phyloP scores from a whole-genome alignment of 2,888 invertebrate species.

The Microctonus brassicae region DNA sequence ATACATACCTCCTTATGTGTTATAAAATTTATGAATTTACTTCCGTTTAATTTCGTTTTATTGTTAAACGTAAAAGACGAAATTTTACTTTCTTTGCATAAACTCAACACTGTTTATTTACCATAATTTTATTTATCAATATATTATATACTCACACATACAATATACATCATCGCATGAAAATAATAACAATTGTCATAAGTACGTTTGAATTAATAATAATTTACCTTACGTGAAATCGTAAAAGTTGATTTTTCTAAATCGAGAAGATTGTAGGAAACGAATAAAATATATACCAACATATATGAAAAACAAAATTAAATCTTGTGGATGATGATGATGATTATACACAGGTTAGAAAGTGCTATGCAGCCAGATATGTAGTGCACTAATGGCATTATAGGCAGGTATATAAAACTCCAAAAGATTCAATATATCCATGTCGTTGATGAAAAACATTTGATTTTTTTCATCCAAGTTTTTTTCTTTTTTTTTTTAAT shows the following conservation, averaged over 20 bases:
- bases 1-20: constrained; percentile 40
- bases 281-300: background rate
- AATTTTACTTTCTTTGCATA: constrained; percentile 38
- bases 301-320: background rate
- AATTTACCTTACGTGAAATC: constrained; percentile 29
- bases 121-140: background rate
- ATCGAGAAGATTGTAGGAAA: constrained; percentile 7
- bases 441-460: constrained; percentile 6
- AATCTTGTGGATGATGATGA: constrained; percentile 14
- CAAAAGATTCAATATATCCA: no score
- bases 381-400: constrained; percentile 24
- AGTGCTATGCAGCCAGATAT: constrained; percentile 18
- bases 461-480: constrained; percentile 19
- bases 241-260: constrained; percentile 37
- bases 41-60: constrained; percentile 41
- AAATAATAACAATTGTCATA: background rate
- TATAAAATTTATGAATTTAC: constrained; percentile 47
- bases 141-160: no score
- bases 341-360: constrained; percentile 20
- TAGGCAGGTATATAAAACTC: background rate
- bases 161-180: background rate
- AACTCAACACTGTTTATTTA: background rate
- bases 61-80: constrained; percentile 19
- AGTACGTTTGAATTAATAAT: constrained; percentile 7
- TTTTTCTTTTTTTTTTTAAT: background rate